Base-by-base conservation (phyloP, 2,888 invertebrate genomes). In the Pterostichus niger region DNA sequence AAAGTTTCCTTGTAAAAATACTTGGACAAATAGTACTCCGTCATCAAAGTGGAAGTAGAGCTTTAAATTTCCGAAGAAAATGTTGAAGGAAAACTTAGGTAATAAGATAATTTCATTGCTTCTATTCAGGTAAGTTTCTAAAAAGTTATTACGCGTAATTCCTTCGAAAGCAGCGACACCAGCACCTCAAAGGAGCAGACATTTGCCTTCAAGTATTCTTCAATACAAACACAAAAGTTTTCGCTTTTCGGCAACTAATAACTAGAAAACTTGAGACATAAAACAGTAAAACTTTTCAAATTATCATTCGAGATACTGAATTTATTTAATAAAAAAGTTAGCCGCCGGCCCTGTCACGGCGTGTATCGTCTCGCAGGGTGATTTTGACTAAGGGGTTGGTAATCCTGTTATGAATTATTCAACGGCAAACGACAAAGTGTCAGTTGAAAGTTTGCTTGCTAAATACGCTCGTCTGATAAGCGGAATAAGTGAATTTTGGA, bases 261-360 rank as follows among this genome's bases (percentile, higher is more conserved):
- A 82, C 75, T 59, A 82, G 59, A 73, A 82, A 82, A 82, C 75
- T 82, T 82, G 17, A 15, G 13, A 54, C 44, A 75, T 82, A 82
- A 82, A 82, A 31, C 82, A 82, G 46, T 33, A 31, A 75, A 82
- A 82, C 75, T 82, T 82, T 82, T 49, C 82, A 75, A 82, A 82
- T 82, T 82, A 82, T 82, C 56, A 82, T 82, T 46, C 61, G 46
- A 59, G 75, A 54, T 68, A 80, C 80, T 68, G 75, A 82, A 61
- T 82, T 75, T 82, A 82, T 82, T 82, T 82, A 75, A 82, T 82
- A 82, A 73, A 82, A 82, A 82, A 79, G 49, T 64, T 64, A 54
- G 13, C 31, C 40, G 9, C 40, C 40, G 24, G 35, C 56, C 35
- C 77, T 56, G 54, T 56, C 52, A n/a, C 54, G 24, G 52, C 31